These are phyloP conservation scores for Laothoe populi DNA, from an alignment of 2,888 invertebrate genomes.

Conservation along the genomic window DNA sequence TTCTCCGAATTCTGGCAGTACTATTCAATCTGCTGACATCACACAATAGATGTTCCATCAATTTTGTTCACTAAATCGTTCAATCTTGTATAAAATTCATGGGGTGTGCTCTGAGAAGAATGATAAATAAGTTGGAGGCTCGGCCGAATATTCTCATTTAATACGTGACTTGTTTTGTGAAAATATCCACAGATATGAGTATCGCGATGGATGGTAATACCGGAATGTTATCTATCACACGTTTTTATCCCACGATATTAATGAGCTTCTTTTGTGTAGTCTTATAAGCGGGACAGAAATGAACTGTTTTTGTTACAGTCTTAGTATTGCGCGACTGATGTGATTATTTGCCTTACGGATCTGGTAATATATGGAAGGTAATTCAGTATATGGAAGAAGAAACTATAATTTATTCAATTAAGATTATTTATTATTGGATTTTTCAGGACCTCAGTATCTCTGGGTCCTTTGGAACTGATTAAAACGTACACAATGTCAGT, in stretches of 20 bases:
- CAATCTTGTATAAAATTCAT: conserved; percentile 85
- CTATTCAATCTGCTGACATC: conserved; percentile 73
- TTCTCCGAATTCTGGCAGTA: conserved; percentile 43
- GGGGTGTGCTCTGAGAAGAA: conserved; percentile 81
- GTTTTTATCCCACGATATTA: conserved; percentile 62
- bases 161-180: conserved; percentile 83
- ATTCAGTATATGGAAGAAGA: too few species aligned
- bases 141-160: conserved; percentile 84
- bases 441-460: too few species aligned
- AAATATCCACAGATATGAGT: conserved; percentile 77
- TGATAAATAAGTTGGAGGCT: conserved; percentile 83
- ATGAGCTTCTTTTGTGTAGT: conserved; percentile 43
- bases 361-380: neutral
- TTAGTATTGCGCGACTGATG: conserved; percentile 14
- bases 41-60: conserved; percentile 82
- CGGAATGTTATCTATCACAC: conserved; percentile 72
- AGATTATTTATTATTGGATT: too few species aligned
- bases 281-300: conserved; percentile 5
- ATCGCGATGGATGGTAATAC: conserved; percentile 69
- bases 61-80: conserved; percentile 83
- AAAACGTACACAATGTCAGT: too few species aligned
- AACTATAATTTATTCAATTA: too few species aligned
- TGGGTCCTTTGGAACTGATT: too few species aligned
- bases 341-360: conserved; percentile 8
- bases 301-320: conserved; percentile 21